Base-by-base conservation (phyloP, 2,888 invertebrate genomes). In the Tineola bisselliella region DNA sequence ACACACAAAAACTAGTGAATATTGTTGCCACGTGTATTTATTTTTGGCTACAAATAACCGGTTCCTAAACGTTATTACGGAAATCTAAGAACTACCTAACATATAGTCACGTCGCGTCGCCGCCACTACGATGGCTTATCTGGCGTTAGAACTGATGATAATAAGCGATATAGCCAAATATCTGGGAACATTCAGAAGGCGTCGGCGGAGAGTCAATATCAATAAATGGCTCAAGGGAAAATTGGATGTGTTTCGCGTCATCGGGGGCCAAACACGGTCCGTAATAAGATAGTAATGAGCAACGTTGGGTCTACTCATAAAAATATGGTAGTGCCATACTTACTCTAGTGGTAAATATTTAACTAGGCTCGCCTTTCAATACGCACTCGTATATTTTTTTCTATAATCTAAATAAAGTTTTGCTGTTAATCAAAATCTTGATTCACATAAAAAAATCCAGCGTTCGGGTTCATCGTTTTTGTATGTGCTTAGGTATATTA, bases 211-310 rank as follows among this genome's bases (percentile, higher is more conserved):
- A 86, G 62, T 86, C 87, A 86, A 87, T 87, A 87, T 86, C 87
- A 86, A 87, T 87, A 87, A 86, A 87, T 84, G 84, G 77, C 80
- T 81, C 79, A 81, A 81, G 77, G 82, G 81, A 79, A 86, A 87
- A 87, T 87, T 87, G 87, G 87, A 87, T 87, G 86, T 84, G 84
- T 80, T 81, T 82, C 78, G 80, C 77, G 76, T 79, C 77, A 77
- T 75, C 76, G 73, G 68, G 30, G 70, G 71, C 68, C 72, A 70
- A 69, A 67, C 71, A 72, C 74, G 74, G 73, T 75, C 72, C 71
- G 82, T 86, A 84, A 86, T 87, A 84, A 86, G 74, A 83, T 80
- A 83, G 84, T 86, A 87, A 87, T 87, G 84, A 86, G 76, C 54
- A 19, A 69, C 71, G 71, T 72, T 75, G 75, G 73, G 69, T 73